Conservation (phyloP, 2,113 vertebrate species). For the Stegostoma tigrinum region DNA sequence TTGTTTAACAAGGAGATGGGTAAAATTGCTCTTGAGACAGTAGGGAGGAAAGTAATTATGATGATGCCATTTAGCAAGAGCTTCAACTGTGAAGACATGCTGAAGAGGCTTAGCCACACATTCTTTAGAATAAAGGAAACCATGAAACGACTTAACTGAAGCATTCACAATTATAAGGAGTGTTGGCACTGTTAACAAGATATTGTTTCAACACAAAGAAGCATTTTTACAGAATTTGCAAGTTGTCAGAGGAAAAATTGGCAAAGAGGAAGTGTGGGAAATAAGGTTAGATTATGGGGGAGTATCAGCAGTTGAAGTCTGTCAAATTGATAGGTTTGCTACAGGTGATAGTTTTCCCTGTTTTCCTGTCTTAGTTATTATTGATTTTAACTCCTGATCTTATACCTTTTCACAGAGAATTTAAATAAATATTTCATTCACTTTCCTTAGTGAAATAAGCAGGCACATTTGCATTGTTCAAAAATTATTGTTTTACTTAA, state of each 20-base stretch:
- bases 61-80: background rate
- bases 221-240: background rate
- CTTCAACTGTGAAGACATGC: background rate
- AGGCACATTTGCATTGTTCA: background rate
- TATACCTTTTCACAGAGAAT: background rate
- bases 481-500: background rate
- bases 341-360: background rate
- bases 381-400: background rate
- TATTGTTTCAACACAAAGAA: background rate
- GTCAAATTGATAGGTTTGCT: background rate
- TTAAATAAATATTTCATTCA: background rate
- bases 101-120: background rate
- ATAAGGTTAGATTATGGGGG: background rate
- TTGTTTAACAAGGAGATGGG: background rate
- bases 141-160: background rate
- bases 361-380: background rate
- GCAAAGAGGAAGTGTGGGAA: background rate
- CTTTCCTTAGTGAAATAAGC: background rate
- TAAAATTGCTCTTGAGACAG: background rate
- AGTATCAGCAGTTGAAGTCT: background rate
- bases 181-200: background rate
- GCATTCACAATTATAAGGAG: background rate
- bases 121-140: background rate
- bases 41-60: background rate
- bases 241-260: background rate